phyloP scores from a whole-genome alignment of 2,113 vertebrate species.

The Nyctibius bracteatus region DNA sequence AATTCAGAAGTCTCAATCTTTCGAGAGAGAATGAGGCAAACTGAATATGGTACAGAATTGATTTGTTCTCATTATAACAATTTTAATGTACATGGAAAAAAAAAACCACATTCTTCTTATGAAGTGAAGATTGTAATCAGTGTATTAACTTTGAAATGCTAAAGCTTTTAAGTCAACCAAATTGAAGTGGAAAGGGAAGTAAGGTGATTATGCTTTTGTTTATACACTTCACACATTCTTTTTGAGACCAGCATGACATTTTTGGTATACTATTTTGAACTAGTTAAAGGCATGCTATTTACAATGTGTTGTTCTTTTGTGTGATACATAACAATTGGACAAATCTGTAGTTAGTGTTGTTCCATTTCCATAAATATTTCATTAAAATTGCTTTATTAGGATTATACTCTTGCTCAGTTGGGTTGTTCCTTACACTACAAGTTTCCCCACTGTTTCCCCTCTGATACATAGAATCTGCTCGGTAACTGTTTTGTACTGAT shows the following conservation, averaged over 20 bases:
- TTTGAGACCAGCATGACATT: neutral
- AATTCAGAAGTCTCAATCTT: neutral
- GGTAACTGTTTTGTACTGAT: neutral
- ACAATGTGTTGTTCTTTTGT: neutral
- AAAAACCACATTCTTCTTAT: neutral
- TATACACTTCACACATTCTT: neutral
- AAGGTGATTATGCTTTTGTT: neutral
- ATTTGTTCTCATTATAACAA: slow-evolving; percentile 14
- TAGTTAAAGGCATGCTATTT: neutral
- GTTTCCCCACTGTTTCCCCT: neutral
- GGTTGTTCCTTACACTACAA: neutral
- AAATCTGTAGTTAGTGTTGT: neutral
- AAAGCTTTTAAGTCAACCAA: neutral
- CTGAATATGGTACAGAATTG: neutral
- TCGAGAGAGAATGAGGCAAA: neutral
- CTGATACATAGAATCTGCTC: neutral
- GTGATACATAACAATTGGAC: neutral
- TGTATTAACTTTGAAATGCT: neutral
- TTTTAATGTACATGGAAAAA: neutral
- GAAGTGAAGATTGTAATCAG: neutral
- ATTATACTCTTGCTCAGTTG: neutral
- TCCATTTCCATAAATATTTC: neutral
- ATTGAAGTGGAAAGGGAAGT: neutral
- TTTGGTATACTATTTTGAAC: neutral
- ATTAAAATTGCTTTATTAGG: neutral